Evolutionary conservation across 2,113 vertebrate genomes (phyloP).

Genomic region (Spea multiplicata): DNA sequence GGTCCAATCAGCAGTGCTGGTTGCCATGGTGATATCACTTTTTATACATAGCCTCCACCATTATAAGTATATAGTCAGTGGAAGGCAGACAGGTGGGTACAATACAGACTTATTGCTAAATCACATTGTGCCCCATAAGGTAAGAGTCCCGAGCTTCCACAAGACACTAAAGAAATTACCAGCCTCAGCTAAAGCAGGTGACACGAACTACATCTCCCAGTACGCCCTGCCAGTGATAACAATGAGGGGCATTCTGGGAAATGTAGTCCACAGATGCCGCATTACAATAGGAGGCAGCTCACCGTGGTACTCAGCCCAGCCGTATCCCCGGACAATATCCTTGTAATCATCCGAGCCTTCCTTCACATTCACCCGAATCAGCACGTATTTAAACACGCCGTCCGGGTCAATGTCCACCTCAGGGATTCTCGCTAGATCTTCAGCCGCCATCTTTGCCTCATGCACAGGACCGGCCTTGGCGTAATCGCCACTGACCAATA

Average conservation of each 20-base stretch:
- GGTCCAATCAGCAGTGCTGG: too few relatives aligned
- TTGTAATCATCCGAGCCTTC: conserved; percentile 59
- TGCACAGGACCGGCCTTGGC: neutral
- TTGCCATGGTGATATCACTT: too few relatives aligned
- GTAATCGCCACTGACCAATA: neutral
- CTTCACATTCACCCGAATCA: conserved; percentile 74
- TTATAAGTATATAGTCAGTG: too few relatives aligned
- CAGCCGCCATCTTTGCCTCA: conserved; percentile 56
- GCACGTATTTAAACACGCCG: conserved; percentile 89
- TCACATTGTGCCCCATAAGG: too few relatives aligned
- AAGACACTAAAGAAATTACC: too few relatives aligned
- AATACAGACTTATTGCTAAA: too few relatives aligned
- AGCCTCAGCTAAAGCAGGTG: too few relatives aligned
- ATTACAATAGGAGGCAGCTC: conserved; percentile 51
- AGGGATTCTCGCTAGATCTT: conserved; percentile 62
- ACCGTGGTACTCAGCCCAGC: conserved; percentile 93
- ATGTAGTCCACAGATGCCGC: neutral
- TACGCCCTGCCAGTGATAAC: neutral
- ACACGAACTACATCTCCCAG: neutral
- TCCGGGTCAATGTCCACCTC: conserved; percentile 78
- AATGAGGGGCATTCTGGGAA: neutral
- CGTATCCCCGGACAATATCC: conserved; percentile 85
- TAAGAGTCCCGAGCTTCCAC: too few relatives aligned
- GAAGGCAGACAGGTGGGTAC: too few relatives aligned
- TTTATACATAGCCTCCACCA: too few relatives aligned